phyloP scores from a whole-genome alignment of 1,140 invertebrate genomes.

The Drosophila quadrilineata region DNA sequence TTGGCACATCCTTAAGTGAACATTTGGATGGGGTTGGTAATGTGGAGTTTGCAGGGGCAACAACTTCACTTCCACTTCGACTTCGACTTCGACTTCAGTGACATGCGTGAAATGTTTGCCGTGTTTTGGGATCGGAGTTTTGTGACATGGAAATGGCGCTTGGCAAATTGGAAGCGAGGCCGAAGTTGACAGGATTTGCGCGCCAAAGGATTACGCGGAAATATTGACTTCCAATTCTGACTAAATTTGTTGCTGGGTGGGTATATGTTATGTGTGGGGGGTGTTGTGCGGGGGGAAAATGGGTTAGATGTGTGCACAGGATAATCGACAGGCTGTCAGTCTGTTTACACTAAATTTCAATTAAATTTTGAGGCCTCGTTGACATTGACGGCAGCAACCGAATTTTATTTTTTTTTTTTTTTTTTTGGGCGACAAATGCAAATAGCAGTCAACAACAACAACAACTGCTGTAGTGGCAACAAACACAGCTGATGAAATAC shows the following conservation, averaged over 20 bases:
- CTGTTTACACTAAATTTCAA: constrained; percentile 79
- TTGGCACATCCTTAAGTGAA: constrained; percentile 46
- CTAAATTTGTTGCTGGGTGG: too few relatives aligned
- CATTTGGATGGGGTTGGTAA: too few relatives aligned
- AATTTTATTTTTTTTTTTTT: too few relatives aligned
- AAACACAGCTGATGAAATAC: constrained; percentile 15
- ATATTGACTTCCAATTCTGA: constrained; percentile 26
- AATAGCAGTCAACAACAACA: constrained; percentile 14
- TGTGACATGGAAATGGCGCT: constrained; percentile 65
- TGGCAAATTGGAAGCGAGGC: constrained; percentile 67
- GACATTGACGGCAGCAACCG: constrained; percentile 53
- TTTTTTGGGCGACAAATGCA: constrained; percentile 33
- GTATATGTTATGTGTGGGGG: background rate
- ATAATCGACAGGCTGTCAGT: constrained; percentile 76
- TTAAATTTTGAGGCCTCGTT: constrained; percentile 70
- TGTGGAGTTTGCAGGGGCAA: constrained; percentile 35
- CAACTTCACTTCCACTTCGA: constrained; percentile 67
- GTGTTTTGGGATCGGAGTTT: constrained; percentile 42
- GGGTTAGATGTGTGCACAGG: constrained; percentile 31
- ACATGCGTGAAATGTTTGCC: constrained; percentile 70
- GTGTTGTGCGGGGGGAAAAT: too few relatives aligned
- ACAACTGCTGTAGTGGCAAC: constrained; percentile 9
- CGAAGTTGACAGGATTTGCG: constrained; percentile 69
- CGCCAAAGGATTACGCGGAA: constrained; percentile 60
- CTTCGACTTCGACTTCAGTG: constrained; percentile 70